Conservation (phyloP, 1,140 invertebrate genomes). For the Nautilus pompilius region DNA sequence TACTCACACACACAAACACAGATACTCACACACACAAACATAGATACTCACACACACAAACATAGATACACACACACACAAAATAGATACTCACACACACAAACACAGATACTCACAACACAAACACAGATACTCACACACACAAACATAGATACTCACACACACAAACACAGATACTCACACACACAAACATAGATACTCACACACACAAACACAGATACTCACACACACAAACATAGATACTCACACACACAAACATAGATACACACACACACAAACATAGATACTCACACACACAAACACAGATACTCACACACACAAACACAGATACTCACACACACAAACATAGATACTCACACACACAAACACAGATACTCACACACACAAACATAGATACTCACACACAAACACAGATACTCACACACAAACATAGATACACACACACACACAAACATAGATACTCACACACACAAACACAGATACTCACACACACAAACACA, state of each 20-base stretch:
- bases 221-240: neutral
- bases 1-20: neutral
- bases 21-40: neutral
- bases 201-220: neutral
- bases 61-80: neutral
- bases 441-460: neutral
- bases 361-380: neutral
- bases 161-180: neutral
- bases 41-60: neutral
- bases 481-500: no score
- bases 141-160: neutral
- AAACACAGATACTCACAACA: neutral
- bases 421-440: neutral
- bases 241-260: neutral
- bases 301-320: neutral
- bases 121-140: neutral
- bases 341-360: neutral
- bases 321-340: neutral
- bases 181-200: neutral
- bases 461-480: neutral
- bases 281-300: neutral
- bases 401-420: neutral
- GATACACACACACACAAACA: neutral
- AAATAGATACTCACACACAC: neutral
- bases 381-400: neutral